Conservation (phyloP, 1,140 invertebrate species). For the Eueides isabella region DNA sequence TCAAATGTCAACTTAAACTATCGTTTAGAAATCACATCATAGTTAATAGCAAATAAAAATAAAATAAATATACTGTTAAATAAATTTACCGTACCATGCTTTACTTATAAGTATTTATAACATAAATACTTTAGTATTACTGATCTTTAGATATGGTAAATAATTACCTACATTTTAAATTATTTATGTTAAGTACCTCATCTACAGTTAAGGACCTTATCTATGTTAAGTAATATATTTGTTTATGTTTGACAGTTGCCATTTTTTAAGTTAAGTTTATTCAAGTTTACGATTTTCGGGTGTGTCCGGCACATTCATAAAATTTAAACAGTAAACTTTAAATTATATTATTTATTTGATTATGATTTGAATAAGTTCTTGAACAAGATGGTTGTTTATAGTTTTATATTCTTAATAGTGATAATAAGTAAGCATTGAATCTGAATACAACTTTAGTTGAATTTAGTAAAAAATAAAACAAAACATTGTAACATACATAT, state of each 20-base stretch:
- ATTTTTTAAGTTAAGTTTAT: not conserved
- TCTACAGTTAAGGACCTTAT: not conserved
- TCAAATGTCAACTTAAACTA: not conserved
- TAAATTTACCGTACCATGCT: too few species aligned
- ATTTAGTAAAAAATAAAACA: not conserved
- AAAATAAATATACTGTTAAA: not conserved
- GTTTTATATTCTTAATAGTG: not conserved
- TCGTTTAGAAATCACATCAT: not conserved
- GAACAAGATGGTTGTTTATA: not conserved
- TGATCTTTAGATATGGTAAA: too few species aligned
- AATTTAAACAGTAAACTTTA: not conserved
- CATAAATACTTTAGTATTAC: too few species aligned
- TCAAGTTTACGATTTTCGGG: constrained; percentile 31
- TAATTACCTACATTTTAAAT: too few species aligned
- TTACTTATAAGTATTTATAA: too few species aligned
- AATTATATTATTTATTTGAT: not conserved
- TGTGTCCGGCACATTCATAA: constrained; percentile 25
- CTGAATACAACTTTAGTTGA: not conserved
- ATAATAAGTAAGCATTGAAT: constrained; percentile 4
- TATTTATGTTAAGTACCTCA: too few species aligned
- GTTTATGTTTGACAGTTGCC: constrained; percentile 11
- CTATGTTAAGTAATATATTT: not conserved
- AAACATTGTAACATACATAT: not conserved
- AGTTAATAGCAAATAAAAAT: not conserved
- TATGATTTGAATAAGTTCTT: not conserved